Percentiles rank a stretch among this genome's conserved stretches.
Conservation (phyloP, 2,888 invertebrate genomes). For the Branchellion lobata region DNA sequence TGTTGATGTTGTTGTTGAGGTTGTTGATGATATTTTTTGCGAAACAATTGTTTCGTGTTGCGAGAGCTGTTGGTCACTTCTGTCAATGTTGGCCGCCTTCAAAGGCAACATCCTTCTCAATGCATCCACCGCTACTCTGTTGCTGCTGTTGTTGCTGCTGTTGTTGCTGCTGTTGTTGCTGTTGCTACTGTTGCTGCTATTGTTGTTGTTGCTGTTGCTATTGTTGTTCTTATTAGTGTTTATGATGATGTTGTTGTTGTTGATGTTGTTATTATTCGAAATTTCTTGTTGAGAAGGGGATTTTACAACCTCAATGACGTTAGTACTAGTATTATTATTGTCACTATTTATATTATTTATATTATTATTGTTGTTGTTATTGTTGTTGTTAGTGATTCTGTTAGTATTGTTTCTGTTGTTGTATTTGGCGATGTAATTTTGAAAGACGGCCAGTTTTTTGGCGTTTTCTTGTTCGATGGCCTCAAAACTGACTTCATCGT, state of each 20-base stretch:
- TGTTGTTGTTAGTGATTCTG: too few relatives aligned
- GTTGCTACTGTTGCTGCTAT: constrained; percentile 11
- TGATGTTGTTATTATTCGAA: too few relatives aligned
- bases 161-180: neutral
- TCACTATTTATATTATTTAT: too few relatives aligned
- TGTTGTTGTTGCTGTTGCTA: neutral
- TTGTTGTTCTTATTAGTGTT: neutral
- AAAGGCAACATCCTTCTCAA: neutral
- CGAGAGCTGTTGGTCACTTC: neutral
- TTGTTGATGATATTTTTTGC: neutral
- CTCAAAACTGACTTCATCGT: neutral
- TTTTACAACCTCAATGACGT: too few relatives aligned
- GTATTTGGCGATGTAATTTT: neutral
- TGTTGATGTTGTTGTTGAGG: neutral
- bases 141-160: neutral
- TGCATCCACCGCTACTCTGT: neutral
- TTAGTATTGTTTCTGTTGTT: neutral
- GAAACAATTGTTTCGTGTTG: too few relatives aligned
- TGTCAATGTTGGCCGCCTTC: neutral
- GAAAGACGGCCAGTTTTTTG: neutral
- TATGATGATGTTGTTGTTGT: too few relatives aligned
- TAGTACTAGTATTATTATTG: too few relatives aligned
- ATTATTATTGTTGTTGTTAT: too few relatives aligned
- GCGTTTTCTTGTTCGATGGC: neutral
- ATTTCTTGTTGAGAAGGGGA: neutral